phyloP scores from a whole-genome alignment of 2,888 invertebrate species.

The Bembecia ichneumoniformis region DNA sequence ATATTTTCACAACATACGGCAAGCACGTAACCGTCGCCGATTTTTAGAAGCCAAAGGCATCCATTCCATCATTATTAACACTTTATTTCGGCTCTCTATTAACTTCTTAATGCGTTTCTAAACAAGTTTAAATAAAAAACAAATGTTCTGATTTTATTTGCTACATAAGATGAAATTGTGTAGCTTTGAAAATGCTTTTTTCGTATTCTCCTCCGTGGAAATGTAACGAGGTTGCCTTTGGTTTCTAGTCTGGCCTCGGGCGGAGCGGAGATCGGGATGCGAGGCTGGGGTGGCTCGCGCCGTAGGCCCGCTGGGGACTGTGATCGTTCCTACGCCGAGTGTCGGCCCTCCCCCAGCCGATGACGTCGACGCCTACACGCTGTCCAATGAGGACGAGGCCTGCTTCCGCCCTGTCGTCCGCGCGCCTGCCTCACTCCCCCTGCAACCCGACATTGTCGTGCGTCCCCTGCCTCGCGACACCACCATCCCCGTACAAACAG shows the following conservation, averaged over 20 bases:
- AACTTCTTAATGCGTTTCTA: neutral
- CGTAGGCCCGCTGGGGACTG: conserved; percentile 84
- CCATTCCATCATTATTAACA: conserved; percentile 27
- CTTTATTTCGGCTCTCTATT: neutral
- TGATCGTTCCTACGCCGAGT: conserved; percentile 41
- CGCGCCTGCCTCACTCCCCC: conserved; percentile 50
- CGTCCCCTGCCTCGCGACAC: conserved; percentile 45
- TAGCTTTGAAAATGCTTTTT: conserved; percentile 21
- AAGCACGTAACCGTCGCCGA: conserved; percentile 12
- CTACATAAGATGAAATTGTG: too few species aligned
- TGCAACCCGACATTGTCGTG: conserved; percentile 25
- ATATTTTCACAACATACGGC: neutral
- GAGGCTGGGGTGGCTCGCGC: conserved; percentile 75
- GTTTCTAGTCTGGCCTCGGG: conserved; percentile 77
- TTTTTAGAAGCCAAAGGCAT: conserved; percentile 67
- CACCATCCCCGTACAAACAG: conserved; percentile 47
- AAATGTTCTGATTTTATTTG: too few species aligned
- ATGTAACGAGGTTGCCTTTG: conserved; percentile 81
- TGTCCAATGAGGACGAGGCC: conserved; percentile 76
- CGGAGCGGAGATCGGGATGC: conserved; percentile 23
- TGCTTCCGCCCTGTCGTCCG: conserved; percentile 78
- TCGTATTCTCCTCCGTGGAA: conserved; percentile 27
- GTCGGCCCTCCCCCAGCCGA: conserved; percentile 43
- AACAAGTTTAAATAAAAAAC: too few species aligned
- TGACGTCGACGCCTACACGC: conserved; percentile 50